These are phyloP conservation scores for Plecotus auritus DNA, from an alignment of 2,113 vertebrate genomes.

Conservation along the genomic window DNA sequence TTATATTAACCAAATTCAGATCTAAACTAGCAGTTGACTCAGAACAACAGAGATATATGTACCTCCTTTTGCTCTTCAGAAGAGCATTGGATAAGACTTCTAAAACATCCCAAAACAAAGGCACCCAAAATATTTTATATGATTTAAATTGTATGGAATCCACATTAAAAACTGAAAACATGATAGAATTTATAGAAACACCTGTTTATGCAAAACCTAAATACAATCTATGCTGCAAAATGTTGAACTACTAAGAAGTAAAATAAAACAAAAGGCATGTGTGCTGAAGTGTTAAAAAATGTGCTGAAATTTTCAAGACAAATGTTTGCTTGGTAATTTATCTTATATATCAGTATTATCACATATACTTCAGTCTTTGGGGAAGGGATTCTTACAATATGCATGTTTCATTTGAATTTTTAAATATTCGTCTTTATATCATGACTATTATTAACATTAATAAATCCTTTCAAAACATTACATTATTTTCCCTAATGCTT, in stretches of 20 bases:
- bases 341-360: background rate
- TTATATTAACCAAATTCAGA: background rate
- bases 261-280: background rate
- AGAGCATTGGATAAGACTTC: background rate
- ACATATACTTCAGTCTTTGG: background rate
- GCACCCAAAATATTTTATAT: background rate
- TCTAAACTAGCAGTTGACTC: background rate
- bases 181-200: background rate
- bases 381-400: background rate
- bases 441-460: background rate
- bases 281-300: background rate
- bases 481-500: background rate
- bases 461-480: background rate
- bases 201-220: background rate
- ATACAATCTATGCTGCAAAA: background rate
- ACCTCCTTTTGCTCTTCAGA: background rate
- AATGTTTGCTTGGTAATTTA: background rate
- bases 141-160: background rate
- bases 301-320: background rate
- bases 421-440: background rate
- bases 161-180: background rate
- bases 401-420: background rate
- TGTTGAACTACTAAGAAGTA: background rate
- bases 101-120: background rate
- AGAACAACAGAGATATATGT: accelerated